Evolutionary conservation across 2,888 invertebrate genomes (phyloP), one percentile per base, ranked within the genome.

Genomic region (Phragmatobia fuliginosa): DNA sequence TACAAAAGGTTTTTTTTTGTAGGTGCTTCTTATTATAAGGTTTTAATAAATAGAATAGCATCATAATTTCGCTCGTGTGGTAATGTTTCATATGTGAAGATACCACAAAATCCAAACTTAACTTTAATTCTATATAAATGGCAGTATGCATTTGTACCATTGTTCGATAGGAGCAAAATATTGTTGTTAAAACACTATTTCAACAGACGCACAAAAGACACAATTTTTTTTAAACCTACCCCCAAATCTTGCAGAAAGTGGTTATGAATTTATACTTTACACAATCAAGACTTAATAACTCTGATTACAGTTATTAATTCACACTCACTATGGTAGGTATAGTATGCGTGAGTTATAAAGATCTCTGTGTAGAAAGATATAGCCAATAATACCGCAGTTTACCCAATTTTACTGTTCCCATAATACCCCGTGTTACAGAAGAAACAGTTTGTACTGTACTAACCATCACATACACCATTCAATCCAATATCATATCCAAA

Each of bases 401-500:
- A 28, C 56, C 25, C 28, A 16, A 28, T 56, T 28, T 16, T 28
- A 28, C 28, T 16, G 16, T 56, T 1, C 14, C 14, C 16, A 14
- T 25, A 14, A 56, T 28, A 56, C 28, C 28, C 16, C 25, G 4
- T 6, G 5, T 14, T 25, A 14, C 25, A 25, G 52, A 52, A 25
- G 25, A 56, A 1, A 28, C 7, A 14, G 14, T 16, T 28, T 56
- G 28, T 16, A 56, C 14, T 28, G 6, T 28, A 56, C 28, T 16
- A 25, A 5, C 52, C 28, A 36, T 18, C 38, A 28, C 18, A 61
- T 38, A 61, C 38, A 38, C 16, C 2, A 36, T 38, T 41, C 28
- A 56, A 28, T 16, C 28, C 7, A 56, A 5, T 28, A 56, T 28
- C 25, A 56, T 28, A 41, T 79, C 64, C 11, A 79, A 71, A 66